Percentiles rank a stretch among this genome's conserved stretches.
phyloP scores from a whole-genome alignment of 2,888 invertebrate species.

The Drosophila anomalata region DNA sequence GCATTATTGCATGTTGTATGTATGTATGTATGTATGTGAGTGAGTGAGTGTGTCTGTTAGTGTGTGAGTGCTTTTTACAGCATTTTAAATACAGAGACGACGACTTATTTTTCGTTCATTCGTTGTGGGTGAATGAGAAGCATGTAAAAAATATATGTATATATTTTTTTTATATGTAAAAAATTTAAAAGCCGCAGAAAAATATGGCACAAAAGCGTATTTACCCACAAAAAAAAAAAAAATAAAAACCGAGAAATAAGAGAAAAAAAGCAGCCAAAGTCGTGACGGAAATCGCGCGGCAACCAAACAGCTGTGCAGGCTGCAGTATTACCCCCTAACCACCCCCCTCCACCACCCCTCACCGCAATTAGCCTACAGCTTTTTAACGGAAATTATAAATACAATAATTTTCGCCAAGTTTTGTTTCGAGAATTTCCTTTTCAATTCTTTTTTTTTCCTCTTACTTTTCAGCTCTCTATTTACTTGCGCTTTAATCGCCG shows the following conservation, averaged over 20 bases:
- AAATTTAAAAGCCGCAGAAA: constrained; percentile 40
- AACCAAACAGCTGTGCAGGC: constrained; percentile 70
- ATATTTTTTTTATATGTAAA: constrained; percentile 38
- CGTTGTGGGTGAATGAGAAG: constrained; percentile 75
- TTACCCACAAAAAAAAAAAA: constrained; percentile 46
- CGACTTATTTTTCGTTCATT: constrained; percentile 45
- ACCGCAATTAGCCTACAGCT: not conserved
- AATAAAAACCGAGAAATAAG: constrained; percentile 32
- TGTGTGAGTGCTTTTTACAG: constrained; percentile 66
- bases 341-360: constrained; percentile 3
- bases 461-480: constrained; percentile 28
- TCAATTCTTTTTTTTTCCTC: constrained; percentile 11
- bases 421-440: constrained; percentile 39
- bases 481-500: constrained; percentile 48
- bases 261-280: constrained; percentile 36
- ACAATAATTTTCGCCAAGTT: constrained; percentile 29
- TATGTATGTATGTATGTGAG: constrained; percentile 29
- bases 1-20: constrained; percentile 82
- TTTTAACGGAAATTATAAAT: constrained; percentile 71
- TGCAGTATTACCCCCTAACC: constrained; percentile 31
- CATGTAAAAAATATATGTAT: constrained; percentile 54
- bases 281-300: constrained; percentile 72
- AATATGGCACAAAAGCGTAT: constrained; percentile 49
- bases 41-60: constrained; percentile 20
- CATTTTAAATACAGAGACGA: constrained; percentile 69